Percentiles rank a stretch among this genome's conserved stretches.
Evolutionary conservation across 2,797 vertebrate genomes (phyloP).

Genomic region (Antennarius maculatus): DNA sequence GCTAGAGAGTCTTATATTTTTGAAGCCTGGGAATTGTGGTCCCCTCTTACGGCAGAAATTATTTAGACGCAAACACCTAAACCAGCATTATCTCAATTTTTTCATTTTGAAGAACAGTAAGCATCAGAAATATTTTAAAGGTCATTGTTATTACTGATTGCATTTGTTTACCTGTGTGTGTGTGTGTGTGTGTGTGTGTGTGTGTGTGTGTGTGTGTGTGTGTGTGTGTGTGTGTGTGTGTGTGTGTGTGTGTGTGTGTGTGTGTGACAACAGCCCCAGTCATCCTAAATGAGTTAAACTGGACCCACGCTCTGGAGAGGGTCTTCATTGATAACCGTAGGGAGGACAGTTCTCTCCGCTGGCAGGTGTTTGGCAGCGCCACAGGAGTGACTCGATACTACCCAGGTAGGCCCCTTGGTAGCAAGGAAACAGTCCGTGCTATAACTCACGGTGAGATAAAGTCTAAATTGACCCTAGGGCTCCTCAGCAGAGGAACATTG

Average conservation of each 20-base stretch:
- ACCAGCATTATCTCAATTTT: not conserved
- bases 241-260: not conserved
- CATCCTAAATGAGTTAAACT: conserved; percentile 98
- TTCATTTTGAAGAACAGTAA: not conserved
- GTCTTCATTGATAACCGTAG: conserved; percentile 94
- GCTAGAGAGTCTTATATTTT: conserved; percentile 9
- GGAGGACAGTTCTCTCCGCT: conserved; percentile 93
- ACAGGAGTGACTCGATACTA: conserved; percentile 95
- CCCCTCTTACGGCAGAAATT: conserved; percentile 1
- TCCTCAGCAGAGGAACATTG: conserved; percentile 62
- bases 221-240: conserved; percentile 14
- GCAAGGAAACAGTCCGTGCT: conserved; percentile 41
- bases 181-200: conserved; percentile 3
- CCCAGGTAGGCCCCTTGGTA: conserved; percentile 63
- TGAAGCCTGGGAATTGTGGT: not conserved
- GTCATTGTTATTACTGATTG: not conserved
- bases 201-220: not conserved
- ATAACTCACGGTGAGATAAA: conserved; percentile 62
- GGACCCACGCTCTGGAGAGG: conserved; percentile 94
- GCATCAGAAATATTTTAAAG: not conserved
- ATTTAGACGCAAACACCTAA: not conserved
- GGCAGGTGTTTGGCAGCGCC: conserved; percentile 98
- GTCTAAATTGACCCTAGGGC: conserved; percentile 72
- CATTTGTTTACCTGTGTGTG: not conserved
- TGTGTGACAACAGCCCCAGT: conserved; percentile 84